These are phyloP conservation scores for Harpagifer antarcticus DNA, from an alignment of 2,797 vertebrate genomes.

Conservation along the genomic window DNA sequence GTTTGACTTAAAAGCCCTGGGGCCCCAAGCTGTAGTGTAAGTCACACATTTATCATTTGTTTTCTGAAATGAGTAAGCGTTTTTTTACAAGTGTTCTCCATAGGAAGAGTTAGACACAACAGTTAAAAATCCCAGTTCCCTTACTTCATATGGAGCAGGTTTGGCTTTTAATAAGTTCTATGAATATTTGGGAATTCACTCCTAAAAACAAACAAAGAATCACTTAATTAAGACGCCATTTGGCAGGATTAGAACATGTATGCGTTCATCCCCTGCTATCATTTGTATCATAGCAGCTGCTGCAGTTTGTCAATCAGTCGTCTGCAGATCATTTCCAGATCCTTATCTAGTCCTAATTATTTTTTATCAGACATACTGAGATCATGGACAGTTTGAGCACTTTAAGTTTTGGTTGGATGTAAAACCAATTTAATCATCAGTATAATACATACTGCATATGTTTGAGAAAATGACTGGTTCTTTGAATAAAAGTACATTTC, in stretches of 20 bases:
- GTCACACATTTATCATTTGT: neutral
- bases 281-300: slow-evolving; percentile 3
- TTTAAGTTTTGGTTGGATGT: neutral
- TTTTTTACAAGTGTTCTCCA: neutral
- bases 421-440: too few relatives aligned
- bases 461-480: neutral
- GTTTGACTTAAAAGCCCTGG: slow-evolving; percentile 15
- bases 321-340: neutral
- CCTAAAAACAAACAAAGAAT: neutral
- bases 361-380: neutral
- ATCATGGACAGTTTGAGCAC: neutral
- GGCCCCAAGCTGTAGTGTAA: neutral
- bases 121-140: neutral
- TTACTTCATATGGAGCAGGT: neutral
- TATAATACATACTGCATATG: too few relatives aligned
- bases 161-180: neutral
- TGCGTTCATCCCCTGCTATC: neutral
- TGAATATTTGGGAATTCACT: neutral
- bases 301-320: neutral
- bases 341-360: neutral
- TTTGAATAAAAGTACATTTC: neutral
- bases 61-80: neutral
- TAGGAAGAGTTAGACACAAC: neutral
- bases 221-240: neutral
- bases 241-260: neutral